Conservation (phyloP, 2,888 invertebrate species). For the Ephialtes manifestator region DNA sequence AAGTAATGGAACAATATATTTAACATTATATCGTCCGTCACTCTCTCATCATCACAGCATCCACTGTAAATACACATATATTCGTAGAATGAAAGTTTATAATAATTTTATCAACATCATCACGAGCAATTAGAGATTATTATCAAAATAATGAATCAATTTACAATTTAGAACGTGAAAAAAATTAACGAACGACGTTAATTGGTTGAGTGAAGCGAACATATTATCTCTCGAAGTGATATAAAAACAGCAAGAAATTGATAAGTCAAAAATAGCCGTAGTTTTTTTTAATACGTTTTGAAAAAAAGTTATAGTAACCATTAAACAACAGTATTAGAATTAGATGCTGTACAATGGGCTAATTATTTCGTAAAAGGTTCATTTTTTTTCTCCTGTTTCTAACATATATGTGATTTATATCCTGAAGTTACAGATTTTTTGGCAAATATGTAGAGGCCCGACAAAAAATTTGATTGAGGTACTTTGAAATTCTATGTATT, state of each 20-base stretch:
- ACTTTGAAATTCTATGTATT: too few relatives aligned
- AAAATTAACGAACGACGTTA: neutral
- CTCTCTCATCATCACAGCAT: slow-evolving; percentile 6
- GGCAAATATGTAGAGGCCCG: too few relatives aligned
- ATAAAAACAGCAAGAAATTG: neutral
- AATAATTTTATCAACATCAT: neutral
- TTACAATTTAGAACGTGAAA: neutral
- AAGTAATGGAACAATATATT: slow-evolving; percentile 32
- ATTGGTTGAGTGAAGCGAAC: neutral
- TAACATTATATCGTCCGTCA: neutral
- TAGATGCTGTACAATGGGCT: too few relatives aligned
- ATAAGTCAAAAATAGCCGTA: too few relatives aligned
- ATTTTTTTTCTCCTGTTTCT: too few relatives aligned
- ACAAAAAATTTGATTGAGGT: too few relatives aligned
- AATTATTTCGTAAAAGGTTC: too few relatives aligned
- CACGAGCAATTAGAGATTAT: slow-evolving; percentile 5
- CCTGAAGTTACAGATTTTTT: too few relatives aligned
- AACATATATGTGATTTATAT: too few relatives aligned
- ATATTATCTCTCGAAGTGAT: neutral
- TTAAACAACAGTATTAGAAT: too few relatives aligned
- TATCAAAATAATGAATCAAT: neutral
- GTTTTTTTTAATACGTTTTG: too few relatives aligned
- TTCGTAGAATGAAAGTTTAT: neutral
- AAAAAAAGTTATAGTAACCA: too few relatives aligned
- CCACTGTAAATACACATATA: neutral